Conservation (phyloP, 2,797 vertebrate species). For the Hippopotamyrus pictus region DNA sequence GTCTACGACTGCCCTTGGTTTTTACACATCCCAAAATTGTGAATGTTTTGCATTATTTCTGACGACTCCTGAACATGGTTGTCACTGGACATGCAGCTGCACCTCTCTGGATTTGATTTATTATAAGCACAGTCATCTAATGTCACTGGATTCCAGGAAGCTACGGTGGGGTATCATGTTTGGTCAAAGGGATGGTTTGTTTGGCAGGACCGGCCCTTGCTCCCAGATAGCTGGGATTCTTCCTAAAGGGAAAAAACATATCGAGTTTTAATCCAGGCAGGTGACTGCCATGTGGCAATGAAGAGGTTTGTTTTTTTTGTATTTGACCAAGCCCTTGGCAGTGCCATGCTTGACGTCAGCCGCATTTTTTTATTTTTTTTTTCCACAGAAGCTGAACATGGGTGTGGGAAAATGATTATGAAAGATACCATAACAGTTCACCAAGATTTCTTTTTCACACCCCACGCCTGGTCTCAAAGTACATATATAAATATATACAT, state of each 20-base stretch:
- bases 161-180: constrained; percentile 3
- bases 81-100: neutral
- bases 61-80: neutral
- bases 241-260: neutral
- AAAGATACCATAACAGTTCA: neutral
- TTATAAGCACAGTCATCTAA: neutral
- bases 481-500: neutral
- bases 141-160: constrained; percentile 16
- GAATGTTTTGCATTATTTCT: neutral
- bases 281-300: neutral
- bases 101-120: neutral
- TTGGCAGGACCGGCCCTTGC: neutral
- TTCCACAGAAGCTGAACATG: neutral
- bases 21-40: neutral
- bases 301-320: neutral
- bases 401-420: neutral
- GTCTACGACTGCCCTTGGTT: neutral
- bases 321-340: neutral
- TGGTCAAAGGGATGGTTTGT: neutral
- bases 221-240: neutral
- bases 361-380: neutral
- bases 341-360: neutral
- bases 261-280: neutral
- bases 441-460: neutral
- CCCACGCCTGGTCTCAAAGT: neutral